Percentiles rank a stretch among this genome's conserved stretches.
Conservation (phyloP, 92 coral and sea anemone species). For the Zoanthus sociatus region DNA sequence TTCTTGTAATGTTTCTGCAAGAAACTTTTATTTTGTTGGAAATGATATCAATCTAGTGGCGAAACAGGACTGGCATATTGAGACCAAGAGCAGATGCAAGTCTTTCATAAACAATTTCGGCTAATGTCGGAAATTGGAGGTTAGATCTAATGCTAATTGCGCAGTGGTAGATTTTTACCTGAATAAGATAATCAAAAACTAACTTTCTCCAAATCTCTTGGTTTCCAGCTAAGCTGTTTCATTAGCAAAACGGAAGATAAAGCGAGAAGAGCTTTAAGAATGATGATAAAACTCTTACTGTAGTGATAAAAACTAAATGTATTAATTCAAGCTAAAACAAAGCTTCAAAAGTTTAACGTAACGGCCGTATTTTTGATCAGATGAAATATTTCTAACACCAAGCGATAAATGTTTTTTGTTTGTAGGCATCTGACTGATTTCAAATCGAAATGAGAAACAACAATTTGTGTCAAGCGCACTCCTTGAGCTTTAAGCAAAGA, state of each 20-base stretch:
- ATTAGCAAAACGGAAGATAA: not conserved
- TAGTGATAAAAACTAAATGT: not conserved
- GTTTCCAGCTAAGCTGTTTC: slow-evolving; percentile 19
- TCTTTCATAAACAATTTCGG: not conserved
- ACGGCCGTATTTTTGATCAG: slow-evolving; percentile 27
- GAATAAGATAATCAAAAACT: slow-evolving; percentile 36
- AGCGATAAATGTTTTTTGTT: not conserved
- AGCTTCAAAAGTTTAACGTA: slow-evolving; percentile 39
- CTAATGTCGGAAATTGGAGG: slow-evolving; percentile 4
- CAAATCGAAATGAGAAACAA: slow-evolving; percentile 10
- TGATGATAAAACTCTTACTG: not conserved
- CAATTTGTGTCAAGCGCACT: slow-evolving; percentile 5
- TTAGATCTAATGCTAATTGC: slow-evolving; percentile 14
- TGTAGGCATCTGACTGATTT: not conserved
- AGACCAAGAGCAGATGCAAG: slow-evolving; percentile 20
- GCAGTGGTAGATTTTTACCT: slow-evolving; percentile 25
- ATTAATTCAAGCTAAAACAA: not conserved
- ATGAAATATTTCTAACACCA: not conserved
- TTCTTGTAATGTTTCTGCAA: not conserved
- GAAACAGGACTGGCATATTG: not conserved
- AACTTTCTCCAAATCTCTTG: slow-evolving; percentile 13
- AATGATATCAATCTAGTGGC: not conserved
- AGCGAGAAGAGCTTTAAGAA: not conserved
- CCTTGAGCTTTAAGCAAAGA: slow-evolving; percentile 28
- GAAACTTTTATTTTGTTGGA: slow-evolving; percentile 9